A percentile compares a stretch with the other conserved stretches of the same genome.
Evolutionary conservation across 1,140 invertebrate genomes (phyloP).

Genomic region (Rhagoletis zephyria): DNA sequence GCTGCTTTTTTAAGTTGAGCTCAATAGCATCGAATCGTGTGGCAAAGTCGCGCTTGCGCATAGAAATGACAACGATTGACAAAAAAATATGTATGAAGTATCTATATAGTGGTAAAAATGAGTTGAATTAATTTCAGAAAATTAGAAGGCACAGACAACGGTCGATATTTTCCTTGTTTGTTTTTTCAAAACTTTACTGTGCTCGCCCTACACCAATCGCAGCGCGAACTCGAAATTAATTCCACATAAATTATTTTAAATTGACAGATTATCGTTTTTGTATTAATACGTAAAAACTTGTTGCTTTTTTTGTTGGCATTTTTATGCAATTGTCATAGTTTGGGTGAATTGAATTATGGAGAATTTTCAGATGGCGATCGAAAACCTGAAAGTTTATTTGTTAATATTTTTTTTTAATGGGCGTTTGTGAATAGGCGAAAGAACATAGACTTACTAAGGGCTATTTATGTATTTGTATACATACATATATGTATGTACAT

Average conservation of each 20-base stretch:
- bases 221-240: conserved; percentile 22
- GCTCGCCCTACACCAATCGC: background rate
- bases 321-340: background rate
- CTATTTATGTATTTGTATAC: background rate
- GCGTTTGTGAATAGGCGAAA: too few species aligned
- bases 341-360: background rate
- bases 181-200: conserved; percentile 7
- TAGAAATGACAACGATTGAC: too few species aligned
- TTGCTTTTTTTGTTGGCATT: background rate
- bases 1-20: too few species aligned
- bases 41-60: too few species aligned
- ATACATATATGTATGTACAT: background rate
- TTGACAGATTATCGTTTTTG: conserved; percentile 50
- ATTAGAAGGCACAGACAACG: conserved; percentile 6
- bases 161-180: background rate
- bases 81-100: too few species aligned
- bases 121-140: conserved; percentile 10
- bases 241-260: conserved; percentile 50
- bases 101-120: background rate
- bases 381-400: too few species aligned
- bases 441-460: too few species aligned
- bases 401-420: too few species aligned
- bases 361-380: background rate
- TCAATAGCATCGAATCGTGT: too few species aligned
- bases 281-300: conserved; percentile 45